phyloP scores from a whole-genome alignment of 2,888 invertebrate genomes.

The Theretra japonica region DNA sequence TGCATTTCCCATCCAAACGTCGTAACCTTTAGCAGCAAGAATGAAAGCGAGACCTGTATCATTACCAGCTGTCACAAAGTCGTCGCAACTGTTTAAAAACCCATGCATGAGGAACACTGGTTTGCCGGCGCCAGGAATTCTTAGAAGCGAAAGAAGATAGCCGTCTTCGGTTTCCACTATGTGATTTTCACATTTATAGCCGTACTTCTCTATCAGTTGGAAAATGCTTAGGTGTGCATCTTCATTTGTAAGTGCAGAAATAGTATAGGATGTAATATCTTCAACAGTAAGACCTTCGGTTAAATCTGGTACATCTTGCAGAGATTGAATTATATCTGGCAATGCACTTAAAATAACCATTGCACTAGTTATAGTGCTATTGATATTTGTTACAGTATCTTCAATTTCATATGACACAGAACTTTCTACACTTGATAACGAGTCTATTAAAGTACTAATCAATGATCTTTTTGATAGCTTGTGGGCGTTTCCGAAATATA shows the following conservation, averaged over 20 bases:
- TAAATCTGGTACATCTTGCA: background rate
- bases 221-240: constrained; percentile 4
- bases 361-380: constrained; percentile 2
- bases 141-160: constrained; percentile 88
- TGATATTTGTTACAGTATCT: background rate
- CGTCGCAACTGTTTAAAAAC: constrained; percentile 27
- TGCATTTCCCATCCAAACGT: constrained; percentile 90
- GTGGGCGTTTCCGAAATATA: too few relatives aligned
- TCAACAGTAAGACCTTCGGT: background rate
- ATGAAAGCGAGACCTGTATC: constrained; percentile 70
- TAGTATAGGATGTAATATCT: background rate
- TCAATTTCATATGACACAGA: background rate
- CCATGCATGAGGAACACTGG: constrained; percentile 31
- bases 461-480: too few relatives aligned
- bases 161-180: constrained; percentile 88
- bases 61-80: constrained; percentile 30
- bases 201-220: constrained; percentile 32
- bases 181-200: constrained; percentile 51
- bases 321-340: background rate
- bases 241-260: background rate
- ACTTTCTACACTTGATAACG: background rate
- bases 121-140: constrained; percentile 81
- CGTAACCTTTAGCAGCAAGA: constrained; percentile 84
- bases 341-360: background rate
- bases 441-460: too few relatives aligned